Percentiles rank a stretch among this genome's conserved stretches.
Conservation (phyloP, 2,888 invertebrate genomes). For the Acleris laterana region DNA sequence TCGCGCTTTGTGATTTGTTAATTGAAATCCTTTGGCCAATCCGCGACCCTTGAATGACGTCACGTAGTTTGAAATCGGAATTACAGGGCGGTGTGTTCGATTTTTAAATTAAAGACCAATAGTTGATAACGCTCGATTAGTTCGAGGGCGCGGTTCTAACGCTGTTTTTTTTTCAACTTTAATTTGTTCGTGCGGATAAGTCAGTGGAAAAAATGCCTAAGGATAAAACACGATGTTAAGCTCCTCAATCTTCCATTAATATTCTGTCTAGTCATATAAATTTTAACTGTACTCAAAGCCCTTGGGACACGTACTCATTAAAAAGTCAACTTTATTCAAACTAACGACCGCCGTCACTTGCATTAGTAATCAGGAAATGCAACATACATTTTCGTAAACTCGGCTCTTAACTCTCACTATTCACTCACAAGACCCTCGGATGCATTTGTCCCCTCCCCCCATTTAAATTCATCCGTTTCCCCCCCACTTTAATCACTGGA, state of each 20-base stretch:
- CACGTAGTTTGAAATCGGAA: slow-evolving; percentile 20
- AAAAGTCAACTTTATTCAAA: no score
- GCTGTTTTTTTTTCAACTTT: not conserved
- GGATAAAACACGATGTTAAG: no score
- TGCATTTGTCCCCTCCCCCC: slow-evolving; percentile 64
- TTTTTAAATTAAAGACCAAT: slow-evolving; percentile 21
- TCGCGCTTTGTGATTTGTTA: slow-evolving; percentile 26
- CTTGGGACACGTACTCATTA: no score
- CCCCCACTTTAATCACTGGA: slow-evolving; percentile 78
- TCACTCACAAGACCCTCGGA: slow-evolving; percentile 47
- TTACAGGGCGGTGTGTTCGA: slow-evolving; percentile 13
- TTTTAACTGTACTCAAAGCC: no score
- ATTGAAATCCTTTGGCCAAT: slow-evolving; percentile 23
- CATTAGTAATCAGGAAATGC: no score
- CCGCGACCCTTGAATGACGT: slow-evolving; percentile 5
- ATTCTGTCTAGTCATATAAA: no score
- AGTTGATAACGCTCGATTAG: slow-evolving; percentile 8
- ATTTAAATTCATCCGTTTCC: slow-evolving; percentile 78
- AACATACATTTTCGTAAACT: no score
- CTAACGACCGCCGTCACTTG: no score
- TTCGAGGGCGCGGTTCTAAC: not conserved
- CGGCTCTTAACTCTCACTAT: slow-evolving; percentile 49
- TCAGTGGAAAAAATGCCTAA: no score
- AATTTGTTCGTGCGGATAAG: not conserved
- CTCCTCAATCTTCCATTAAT: no score